Evolutionary conservation across 2,113 vertebrate genomes (phyloP).

Genomic region (Muntiacus muntjak): DNA sequence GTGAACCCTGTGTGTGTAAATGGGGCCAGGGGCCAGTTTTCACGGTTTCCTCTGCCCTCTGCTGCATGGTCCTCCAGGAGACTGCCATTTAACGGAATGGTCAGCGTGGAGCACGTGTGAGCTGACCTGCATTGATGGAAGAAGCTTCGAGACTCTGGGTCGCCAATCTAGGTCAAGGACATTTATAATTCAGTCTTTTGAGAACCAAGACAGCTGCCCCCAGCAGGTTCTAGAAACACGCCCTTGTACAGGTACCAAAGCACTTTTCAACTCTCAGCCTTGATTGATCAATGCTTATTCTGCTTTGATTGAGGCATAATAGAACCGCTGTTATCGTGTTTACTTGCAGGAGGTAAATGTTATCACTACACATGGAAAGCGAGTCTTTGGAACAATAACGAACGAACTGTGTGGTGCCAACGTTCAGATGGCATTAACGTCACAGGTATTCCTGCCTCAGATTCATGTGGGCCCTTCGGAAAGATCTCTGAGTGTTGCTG

Average conservation of each 20-base stretch:
- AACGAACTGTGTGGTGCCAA: conserved; percentile 94
- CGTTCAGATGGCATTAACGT: conserved; percentile 96
- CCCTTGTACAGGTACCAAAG: conserved; percentile 89
- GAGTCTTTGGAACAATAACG: conserved; percentile 91
- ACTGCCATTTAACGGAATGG: conserved; percentile 96
- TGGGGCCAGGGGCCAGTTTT: background rate
- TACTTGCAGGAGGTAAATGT: conserved; percentile 90
- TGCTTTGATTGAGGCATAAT: background rate
- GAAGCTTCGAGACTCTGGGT: conserved; percentile 90
- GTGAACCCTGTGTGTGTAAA: background rate
- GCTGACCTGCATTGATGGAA: conserved; percentile 93
- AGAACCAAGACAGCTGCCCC: conserved; percentile 91
- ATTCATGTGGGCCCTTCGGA: background rate
- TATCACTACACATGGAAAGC: conserved; percentile 92
- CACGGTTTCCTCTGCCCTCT: background rate
- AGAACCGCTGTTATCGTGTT: conserved; percentile 41
- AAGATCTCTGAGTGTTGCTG: background rate
- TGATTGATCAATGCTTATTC: background rate
- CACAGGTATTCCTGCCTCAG: conserved; percentile 85
- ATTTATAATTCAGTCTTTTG: conserved; percentile 87
- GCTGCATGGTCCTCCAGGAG: conserved; percentile 80
- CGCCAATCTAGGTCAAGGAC: conserved; percentile 92
- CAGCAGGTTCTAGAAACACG: conserved; percentile 89
- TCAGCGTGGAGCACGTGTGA: conserved; percentile 96
- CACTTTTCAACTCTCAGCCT: background rate